Evolutionary conservation across 2,113 vertebrate genomes (phyloP).

Genomic region (Cromileptes altivelis): DNA sequence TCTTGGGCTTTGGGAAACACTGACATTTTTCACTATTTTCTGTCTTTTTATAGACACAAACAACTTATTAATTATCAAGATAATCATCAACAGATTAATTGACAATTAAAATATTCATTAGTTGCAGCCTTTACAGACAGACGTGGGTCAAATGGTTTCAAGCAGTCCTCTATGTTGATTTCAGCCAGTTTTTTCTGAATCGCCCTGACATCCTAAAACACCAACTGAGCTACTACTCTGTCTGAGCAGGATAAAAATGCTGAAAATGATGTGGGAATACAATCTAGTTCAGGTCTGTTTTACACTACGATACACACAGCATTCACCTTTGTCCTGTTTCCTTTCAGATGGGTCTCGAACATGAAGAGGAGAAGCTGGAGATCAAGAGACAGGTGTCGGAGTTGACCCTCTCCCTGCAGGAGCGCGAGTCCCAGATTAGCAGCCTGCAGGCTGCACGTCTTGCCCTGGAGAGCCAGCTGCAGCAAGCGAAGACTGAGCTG

Average conservation of each 20-base stretch:
- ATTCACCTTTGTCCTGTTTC: constrained; percentile 19
- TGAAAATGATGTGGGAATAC: constrained; percentile 24
- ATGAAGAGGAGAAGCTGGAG: constrained; percentile 97
- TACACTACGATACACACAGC: not conserved
- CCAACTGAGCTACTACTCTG: constrained; percentile 2
- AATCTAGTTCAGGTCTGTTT: constrained; percentile 16
- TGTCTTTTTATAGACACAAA: too few relatives aligned
- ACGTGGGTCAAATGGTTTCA: constrained; percentile 8
- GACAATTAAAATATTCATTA: too few relatives aligned
- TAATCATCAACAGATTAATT: too few relatives aligned
- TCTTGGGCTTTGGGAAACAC: too few relatives aligned
- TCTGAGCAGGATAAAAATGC: constrained; percentile 6
- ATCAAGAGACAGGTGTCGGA: constrained; percentile 96
- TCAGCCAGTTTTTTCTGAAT: constrained; percentile 16
- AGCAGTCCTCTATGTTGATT: not conserved
- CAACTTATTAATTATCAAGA: too few relatives aligned
- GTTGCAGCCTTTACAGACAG: not conserved
- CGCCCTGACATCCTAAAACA: not conserved
- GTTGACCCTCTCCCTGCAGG: constrained; percentile 95
- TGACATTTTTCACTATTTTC: too few relatives aligned
- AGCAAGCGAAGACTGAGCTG: constrained; percentile 96
- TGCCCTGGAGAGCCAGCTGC: constrained; percentile 95
- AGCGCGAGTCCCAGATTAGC: constrained; percentile 95
- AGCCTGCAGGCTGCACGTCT: constrained; percentile 93
- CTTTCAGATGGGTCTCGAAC: constrained; percentile 93